Evolutionary conservation across 2,797 vertebrate species (phyloP), one percentile per base, ranked within the genome.

Genomic region (Helicolenus hilgendorfi): DNA sequence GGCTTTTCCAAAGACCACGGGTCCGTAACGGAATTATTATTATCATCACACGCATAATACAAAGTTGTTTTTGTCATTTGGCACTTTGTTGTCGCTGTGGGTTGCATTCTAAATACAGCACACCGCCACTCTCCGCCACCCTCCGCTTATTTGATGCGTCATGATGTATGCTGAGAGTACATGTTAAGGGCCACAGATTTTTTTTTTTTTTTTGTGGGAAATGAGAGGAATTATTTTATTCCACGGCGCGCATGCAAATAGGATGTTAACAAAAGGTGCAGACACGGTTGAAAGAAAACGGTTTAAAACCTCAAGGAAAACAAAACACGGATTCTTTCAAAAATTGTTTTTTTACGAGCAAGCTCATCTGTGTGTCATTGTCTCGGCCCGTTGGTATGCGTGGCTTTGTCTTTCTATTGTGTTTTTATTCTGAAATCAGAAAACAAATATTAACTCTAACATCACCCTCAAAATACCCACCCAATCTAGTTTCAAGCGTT

Each of bases 1-100:
- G 86, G 80, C 86, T 96, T 95, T 95, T 95, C 84, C 89, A 95
- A 93, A 94, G 92, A 89, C 87, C 93, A 92, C 60, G 26, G 22
- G 89, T 91, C 84, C 74, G 53, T 72, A 93, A 90, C 81, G 0
- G 84, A 94, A 92, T 91, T 84, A 89, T 84, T 84, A 84, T 91
- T 80, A 86, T 89, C 70, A 88, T 79, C 78, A 71, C 77, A 79
- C 45, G 49, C 68, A 82, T 88, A 86, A 89, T 81, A 75, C 81
- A 87, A 81, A 92, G 80, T 86, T 75, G 73, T 83, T 91, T 92
- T 77, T 86, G 81, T 92, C 74, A 81, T 86, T 85, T 87, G 63
- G 59, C 81, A 72, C 65, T 77, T 82, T 63, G 35, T 73, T 80
- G 71, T 76, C 56, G 67, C 36, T 60, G 89, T 74, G 62, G 71